phyloP scores from a whole-genome alignment of 2,888 invertebrate genomes.

The Metalampra italica region DNA sequence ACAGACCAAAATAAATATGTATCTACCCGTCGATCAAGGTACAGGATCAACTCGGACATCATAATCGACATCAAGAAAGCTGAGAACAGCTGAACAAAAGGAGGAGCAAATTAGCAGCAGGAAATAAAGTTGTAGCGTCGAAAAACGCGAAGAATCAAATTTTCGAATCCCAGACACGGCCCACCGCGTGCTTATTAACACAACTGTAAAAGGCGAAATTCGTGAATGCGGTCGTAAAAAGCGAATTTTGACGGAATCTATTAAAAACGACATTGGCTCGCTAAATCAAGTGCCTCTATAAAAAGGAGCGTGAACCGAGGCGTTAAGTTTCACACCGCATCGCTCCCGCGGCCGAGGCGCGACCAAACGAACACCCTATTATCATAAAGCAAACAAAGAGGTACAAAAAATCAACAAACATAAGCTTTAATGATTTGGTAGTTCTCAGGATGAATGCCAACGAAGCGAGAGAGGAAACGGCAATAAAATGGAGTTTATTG shows the following conservation, averaged over 20 bases:
- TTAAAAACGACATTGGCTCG: conserved; percentile 65
- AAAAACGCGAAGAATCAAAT: conserved; percentile 2
- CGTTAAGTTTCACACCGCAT: conserved; percentile 74
- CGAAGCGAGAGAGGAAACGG: conserved; percentile 64
- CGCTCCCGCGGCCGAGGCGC: conserved; percentile 54
- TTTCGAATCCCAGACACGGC: conserved; percentile 4
- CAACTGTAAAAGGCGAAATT: conserved; percentile 33
- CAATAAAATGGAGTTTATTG: conserved; percentile 70
- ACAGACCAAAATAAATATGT: no score
- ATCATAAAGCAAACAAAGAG: conserved; percentile 76
- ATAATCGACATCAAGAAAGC: no score
- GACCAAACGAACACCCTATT: conserved; percentile 73
- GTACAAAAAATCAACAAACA: conserved; percentile 71
- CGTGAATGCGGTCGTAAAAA: conserved; percentile 42
- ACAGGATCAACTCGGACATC: no score
- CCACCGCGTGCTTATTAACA: conserved; percentile 26
- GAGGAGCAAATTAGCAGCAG: not conserved
- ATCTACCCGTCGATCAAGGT: no score
- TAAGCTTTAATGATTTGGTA: conserved; percentile 70
- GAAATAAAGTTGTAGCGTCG: conserved; percentile 5
- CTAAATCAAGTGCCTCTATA: conserved; percentile 72
- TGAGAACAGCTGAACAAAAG: no score
- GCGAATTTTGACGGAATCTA: conserved; percentile 47
- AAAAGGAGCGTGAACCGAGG: conserved; percentile 66
- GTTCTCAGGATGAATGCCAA: conserved; percentile 70